These are phyloP conservation scores for Sebastes diaconus DNA, from an alignment of 2,797 vertebrate species.

Conservation along the genomic window DNA sequence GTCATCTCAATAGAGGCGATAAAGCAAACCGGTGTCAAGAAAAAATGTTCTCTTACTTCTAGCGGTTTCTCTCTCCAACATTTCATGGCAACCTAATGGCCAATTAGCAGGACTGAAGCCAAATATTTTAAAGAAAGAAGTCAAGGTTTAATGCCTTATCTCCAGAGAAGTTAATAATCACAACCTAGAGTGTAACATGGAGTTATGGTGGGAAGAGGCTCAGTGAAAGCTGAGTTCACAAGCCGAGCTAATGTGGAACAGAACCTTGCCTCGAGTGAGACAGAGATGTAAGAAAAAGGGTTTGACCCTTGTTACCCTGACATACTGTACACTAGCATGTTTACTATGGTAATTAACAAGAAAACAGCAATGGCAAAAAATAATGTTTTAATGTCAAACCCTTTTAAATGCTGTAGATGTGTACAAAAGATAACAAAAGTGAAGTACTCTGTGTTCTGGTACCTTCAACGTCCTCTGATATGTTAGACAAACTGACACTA, in stretches of 20 bases:
- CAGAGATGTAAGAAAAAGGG: neutral
- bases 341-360: neutral
- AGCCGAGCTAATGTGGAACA: neutral
- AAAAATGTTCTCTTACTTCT: conserved; percentile 22
- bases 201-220: conserved; percentile 21
- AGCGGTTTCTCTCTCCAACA: conserved; percentile 23
- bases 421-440: neutral
- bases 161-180: conserved; percentile 58
- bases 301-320: neutral
- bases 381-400: neutral
- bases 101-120: conserved; percentile 57
- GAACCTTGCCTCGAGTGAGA: neutral
- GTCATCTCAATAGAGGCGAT: conserved; percentile 20
- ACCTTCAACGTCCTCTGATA: conserved; percentile 24
- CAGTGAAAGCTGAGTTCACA: conserved; percentile 6
- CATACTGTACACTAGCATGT: neutral
- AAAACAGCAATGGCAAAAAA: neutral
- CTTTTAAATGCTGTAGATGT: neutral
- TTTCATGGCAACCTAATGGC: conserved; percentile 42
- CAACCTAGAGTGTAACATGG: conserved; percentile 33
- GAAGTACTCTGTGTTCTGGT: conserved; percentile 1
- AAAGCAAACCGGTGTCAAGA: conserved; percentile 28
- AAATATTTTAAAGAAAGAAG: conserved; percentile 31
- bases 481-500: conserved; percentile 30
- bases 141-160: conserved; percentile 48